A percentile compares a stretch with the other conserved stretches of the same genome.
phyloP scores from a whole-genome alignment of 2,113 vertebrate genomes.

The Propithecus coquereli region DNA sequence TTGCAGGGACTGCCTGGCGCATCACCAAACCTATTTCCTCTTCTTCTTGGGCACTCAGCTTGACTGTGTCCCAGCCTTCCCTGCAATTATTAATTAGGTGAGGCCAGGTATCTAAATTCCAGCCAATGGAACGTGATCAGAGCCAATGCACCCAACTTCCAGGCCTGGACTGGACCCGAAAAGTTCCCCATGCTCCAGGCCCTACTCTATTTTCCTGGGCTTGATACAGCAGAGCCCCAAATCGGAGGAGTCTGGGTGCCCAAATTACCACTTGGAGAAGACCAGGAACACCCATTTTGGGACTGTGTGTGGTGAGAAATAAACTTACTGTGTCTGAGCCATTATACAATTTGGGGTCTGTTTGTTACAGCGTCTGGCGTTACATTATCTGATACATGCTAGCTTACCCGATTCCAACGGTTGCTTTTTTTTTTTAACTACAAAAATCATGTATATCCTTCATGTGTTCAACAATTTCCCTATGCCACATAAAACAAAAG shows the following conservation, averaged over 20 bases:
- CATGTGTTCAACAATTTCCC: neutral
- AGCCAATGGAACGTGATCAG: neutral
- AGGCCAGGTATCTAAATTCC: neutral
- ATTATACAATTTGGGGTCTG: neutral
- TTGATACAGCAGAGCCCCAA: neutral
- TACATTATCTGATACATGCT: neutral
- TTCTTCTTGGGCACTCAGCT: neutral
- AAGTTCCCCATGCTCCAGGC: fast-evolving
- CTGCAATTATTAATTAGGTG: neutral
- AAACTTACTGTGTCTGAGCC: neutral
- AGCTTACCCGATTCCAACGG: neutral
- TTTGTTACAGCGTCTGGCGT: neutral
- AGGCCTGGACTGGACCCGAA: neutral
- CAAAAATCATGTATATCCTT: neutral
- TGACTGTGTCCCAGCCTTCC: neutral
- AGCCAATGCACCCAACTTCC: neutral
- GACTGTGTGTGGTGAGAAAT: neutral
- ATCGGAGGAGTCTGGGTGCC: neutral
- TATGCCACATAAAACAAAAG: neutral
- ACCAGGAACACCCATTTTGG: neutral
- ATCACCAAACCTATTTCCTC: neutral
- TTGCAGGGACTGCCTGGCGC: neutral
- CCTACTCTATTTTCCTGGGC: neutral
- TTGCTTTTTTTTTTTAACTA: neutral
- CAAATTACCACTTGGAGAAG: neutral